Base-by-base conservation (phyloP, 1,140 invertebrate genomes). In the Archegozetes longisetosus region DNA sequence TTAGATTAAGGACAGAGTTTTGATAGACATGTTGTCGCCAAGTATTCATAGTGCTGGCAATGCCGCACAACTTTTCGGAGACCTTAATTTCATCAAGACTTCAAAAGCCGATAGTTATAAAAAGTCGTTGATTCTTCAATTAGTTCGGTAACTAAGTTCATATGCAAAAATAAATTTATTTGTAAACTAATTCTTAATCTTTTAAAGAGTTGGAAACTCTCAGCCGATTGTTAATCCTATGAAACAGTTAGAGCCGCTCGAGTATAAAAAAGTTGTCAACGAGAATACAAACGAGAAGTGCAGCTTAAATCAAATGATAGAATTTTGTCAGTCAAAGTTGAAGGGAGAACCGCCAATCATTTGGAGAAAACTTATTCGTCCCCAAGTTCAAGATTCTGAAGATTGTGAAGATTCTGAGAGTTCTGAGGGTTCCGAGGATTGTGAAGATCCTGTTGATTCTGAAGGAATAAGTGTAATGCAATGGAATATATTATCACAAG, bases 401-500 rank as follows among this genome's bases (percentile, higher is more conserved):
- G 6, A 40, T n/a, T n/a, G n/a, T n/a, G n/a, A n/a, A n/a, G n/a
- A n/a, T n/a, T n/a, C n/a, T n/a, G n/a, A n/a, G n/a, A n/a, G n/a
- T n/a, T n/a, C n/a, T 9, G 32, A 40, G 6, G 17, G 6, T 40
- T 9, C 6, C 32, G 6, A 40, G 6, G 6, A 6, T 6, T 40
- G 51, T 47, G 64, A 48, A 20, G 54, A 48, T 32, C 63, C 47
- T 3, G 32, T 28, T 23, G 20, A 52, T 13, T 25, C 52, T 17
- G 64, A 66, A 14, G 14, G n/a, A 49, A 61, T 85, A 59, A 73
- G 83, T 63, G 66, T 85, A 22, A 75, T 85, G 64, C 83, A 85
- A 65, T 85, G 84, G 83, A 85, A 85, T 68, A 76, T 85, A 62
- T 70, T 85, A 4, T 82, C 84, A 17, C 83, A 85, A 78, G 80